A percentile compares a stretch with the other conserved stretches of the same genome.
Conservation (phyloP, 2,888 invertebrate species). For the Odontocolon sp. region DNA sequence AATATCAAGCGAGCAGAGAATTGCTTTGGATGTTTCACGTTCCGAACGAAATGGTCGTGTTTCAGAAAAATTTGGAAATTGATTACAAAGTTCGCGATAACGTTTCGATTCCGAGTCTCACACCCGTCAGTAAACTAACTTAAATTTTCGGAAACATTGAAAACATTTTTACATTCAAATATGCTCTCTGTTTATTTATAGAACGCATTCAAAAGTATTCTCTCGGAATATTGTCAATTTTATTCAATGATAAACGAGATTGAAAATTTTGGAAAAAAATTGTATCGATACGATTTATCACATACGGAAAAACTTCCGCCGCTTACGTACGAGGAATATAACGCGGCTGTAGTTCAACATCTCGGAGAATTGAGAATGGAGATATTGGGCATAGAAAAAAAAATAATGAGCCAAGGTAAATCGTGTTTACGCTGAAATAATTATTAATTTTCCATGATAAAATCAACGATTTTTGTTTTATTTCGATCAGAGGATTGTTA, state of each 20-base stretch:
- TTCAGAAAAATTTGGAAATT: slow-evolving; percentile 64
- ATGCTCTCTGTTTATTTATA: slow-evolving; percentile 52
- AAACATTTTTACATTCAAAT: slow-evolving; percentile 9
- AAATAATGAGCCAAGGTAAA: slow-evolving; percentile 78
- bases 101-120: slow-evolving; percentile 77
- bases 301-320: slow-evolving; percentile 72
- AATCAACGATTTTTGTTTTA: background rate
- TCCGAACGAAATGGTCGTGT: slow-evolving; percentile 72
- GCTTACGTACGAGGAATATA: slow-evolving; percentile 82
- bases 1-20: slow-evolving; percentile 77
- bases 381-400: slow-evolving; percentile 78
- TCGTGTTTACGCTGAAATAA: background rate
- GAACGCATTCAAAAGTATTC: slow-evolving; percentile 74
- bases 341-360: slow-evolving; percentile 78
- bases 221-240: slow-evolving; percentile 71
- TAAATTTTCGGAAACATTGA: background rate
- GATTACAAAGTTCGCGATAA: slow-evolving; percentile 69
- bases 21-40: slow-evolving; percentile 77
- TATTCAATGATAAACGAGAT: slow-evolving; percentile 76
- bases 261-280: slow-evolving; percentile 76
- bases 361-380: slow-evolving; percentile 77
- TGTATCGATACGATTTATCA: slow-evolving; percentile 67
- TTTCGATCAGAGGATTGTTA: slow-evolving; percentile 70
- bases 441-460: background rate
- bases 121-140: slow-evolving; percentile 66